Conservation (phyloP, 2,113 vertebrate species). For the Astatotilapia flaviijosephi region DNA sequence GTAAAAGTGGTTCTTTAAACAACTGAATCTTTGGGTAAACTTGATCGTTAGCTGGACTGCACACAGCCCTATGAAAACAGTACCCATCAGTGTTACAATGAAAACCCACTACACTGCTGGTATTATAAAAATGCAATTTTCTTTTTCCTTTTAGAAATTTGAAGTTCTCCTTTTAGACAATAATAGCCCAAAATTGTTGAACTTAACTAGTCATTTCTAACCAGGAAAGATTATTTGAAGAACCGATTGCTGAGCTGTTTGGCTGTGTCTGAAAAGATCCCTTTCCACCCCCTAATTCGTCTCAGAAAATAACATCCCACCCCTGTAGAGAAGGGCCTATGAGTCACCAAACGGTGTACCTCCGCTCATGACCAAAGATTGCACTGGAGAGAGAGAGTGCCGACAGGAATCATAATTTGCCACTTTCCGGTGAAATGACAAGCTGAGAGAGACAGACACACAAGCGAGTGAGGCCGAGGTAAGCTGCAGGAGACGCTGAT, state of each 20-base stretch:
- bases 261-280: constrained; percentile 30
- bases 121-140: neutral
- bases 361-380: neutral
- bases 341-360: constrained; percentile 31
- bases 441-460: neutral
- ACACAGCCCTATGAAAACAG: neutral
- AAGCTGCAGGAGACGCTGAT: neutral
- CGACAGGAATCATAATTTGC: constrained; percentile 51
- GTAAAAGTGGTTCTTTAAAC: neutral
- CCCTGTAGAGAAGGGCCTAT: constrained; percentile 14
- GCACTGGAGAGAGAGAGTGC: neutral
- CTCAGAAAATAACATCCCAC: constrained; percentile 40
- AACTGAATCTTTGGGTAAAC: neutral
- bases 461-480: neutral
- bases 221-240: neutral
- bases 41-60: neutral
- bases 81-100: neutral
- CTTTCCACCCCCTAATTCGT: constrained; percentile 26
- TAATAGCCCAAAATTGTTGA: neutral
- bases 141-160: neutral
- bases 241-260: constrained; percentile 7
- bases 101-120: neutral
- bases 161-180: neutral
- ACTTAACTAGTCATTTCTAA: neutral
- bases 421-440: constrained; percentile 4